Evolutionary conservation across 53 echinoderm and acorn worm genomes (phyloP).

Genomic region (Apostichopus leukothele): DNA sequence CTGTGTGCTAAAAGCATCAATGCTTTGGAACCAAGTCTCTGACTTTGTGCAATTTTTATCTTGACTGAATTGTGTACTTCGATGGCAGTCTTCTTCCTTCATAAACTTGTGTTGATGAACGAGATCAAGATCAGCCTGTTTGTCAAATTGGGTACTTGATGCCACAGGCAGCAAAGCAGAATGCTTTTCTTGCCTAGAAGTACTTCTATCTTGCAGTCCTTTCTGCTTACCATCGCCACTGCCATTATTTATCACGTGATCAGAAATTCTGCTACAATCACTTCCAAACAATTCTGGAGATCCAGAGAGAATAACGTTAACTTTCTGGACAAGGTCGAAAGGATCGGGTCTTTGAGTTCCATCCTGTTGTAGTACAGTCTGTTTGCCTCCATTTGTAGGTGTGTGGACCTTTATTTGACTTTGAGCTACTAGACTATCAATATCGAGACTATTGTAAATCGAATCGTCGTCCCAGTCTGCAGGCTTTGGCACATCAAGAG

Average conservation of each 20-base stretch:
- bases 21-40: not conserved
- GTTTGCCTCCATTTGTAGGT: not conserved
- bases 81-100: not conserved
- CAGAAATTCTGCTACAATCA: not conserved
- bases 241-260: not conserved
- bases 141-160: not conserved
- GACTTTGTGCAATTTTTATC: too few relatives aligned
- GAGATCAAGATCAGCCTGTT: not conserved
- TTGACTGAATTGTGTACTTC: not conserved
- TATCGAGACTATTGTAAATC: constrained; percentile 21
- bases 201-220: not conserved
- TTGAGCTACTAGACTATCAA: constrained; percentile 31
- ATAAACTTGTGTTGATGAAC: not conserved
- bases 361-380: not conserved
- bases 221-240: not conserved
- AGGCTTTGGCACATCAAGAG: not conserved
- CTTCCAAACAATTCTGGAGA: constrained; percentile 29
- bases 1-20: not conserved
- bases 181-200: not conserved
- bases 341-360: not conserved
- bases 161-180: not conserved
- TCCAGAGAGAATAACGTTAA: constrained; percentile 4
- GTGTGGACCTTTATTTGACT: not conserved
- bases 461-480: constrained; percentile 38
- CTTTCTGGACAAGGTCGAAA: not conserved